Percentiles rank a stretch among this genome's conserved stretches.
phyloP scores from a whole-genome alignment of 2,113 vertebrate genomes.

The Oceanodroma tethys region DNA sequence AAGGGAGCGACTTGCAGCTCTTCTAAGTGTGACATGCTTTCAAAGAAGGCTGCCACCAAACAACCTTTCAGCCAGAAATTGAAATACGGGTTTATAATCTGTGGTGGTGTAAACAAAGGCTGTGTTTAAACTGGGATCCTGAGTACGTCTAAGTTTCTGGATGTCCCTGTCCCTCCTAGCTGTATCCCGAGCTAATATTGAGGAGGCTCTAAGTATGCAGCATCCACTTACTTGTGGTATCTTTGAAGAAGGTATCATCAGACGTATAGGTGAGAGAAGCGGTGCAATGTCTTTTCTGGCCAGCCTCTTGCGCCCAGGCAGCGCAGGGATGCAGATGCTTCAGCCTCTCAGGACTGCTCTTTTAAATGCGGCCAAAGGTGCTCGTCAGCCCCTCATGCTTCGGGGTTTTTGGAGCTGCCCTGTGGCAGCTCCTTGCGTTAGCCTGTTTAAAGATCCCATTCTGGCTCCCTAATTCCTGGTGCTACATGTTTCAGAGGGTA shows the following conservation, averaged over 20 bases:
- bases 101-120: not conserved
- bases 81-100: not conserved
- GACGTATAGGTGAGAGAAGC: not conserved
- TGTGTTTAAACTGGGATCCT: not conserved
- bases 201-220: not conserved
- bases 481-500: not conserved
- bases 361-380: not conserved
- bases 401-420: not conserved
- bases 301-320: not conserved
- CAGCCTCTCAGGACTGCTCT: not conserved
- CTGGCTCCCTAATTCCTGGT: not conserved
- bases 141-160: not conserved
- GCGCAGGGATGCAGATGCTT: not conserved
- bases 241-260: not conserved
- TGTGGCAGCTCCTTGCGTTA: not conserved
- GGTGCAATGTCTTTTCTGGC: not conserved
- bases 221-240: not conserved
- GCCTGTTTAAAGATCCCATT: not conserved
- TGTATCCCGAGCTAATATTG: not conserved
- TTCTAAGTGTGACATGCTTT: not conserved
- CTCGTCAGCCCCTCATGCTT: accelerated
- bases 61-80: not conserved
- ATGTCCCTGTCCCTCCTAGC: not conserved
- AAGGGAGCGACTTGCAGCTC: not conserved
- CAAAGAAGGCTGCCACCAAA: not conserved